Conservation (phyloP, 2,797 vertebrate genomes). For the Discoglossus pictus region DNA sequence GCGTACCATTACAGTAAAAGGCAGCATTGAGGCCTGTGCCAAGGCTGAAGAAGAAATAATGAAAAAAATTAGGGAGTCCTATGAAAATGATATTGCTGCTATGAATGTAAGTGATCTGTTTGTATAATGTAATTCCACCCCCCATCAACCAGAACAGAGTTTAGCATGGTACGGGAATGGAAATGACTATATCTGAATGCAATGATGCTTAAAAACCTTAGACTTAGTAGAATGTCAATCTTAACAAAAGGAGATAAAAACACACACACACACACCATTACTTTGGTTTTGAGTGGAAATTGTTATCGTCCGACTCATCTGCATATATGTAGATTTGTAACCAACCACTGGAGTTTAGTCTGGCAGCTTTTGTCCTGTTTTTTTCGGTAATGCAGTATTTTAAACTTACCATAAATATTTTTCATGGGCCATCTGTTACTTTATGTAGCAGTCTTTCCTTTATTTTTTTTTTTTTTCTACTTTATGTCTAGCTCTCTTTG, state of each 20-base stretch:
- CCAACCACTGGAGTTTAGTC: too few species aligned
- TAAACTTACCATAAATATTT: too few species aligned
- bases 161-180: constrained; percentile 39
- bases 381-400: too few species aligned
- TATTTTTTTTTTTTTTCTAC: too few species aligned
- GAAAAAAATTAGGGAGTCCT: constrained; percentile 97
- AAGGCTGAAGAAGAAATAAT: constrained; percentile 94
- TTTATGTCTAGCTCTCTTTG: too few species aligned
- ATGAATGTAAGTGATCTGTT: constrained; percentile 86
- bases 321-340: too few species aligned
- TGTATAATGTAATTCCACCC: constrained; percentile 28
- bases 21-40: constrained; percentile 84
- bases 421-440: too few species aligned
- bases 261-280: background rate
- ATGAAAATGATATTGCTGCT: constrained; percentile 96
- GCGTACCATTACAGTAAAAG: constrained; percentile 94
- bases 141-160: constrained; percentile 41
- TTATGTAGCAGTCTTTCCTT: too few species aligned
- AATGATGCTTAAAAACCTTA: constrained; percentile 37
- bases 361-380: too few species aligned
- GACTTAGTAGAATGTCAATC: constrained; percentile 30
- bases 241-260: constrained; percentile 17
- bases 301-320: too few species aligned
- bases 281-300: background rate
- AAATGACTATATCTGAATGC: constrained; percentile 43